Evolutionary conservation across 2,888 invertebrate species (phyloP).

Genomic region (Lasioglossum malachurum): DNA sequence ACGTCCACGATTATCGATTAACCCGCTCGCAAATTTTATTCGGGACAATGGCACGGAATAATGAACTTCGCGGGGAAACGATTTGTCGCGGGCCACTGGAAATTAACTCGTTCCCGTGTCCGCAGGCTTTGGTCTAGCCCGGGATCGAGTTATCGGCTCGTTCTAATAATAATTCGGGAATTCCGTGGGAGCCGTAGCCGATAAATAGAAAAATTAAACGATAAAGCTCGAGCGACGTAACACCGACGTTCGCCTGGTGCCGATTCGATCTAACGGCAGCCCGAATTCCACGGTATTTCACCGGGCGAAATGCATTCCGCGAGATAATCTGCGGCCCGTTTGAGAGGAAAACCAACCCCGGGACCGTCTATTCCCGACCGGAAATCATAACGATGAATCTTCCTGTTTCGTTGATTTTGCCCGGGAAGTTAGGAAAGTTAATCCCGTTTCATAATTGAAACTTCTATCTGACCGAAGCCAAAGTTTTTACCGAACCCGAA

Average conservation of each 20-base stretch:
- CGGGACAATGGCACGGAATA: constrained; percentile 40
- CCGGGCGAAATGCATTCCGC: constrained; percentile 27
- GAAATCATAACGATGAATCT: constrained; percentile 33
- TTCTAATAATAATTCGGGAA: constrained; percentile 11
- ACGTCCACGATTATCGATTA: constrained; percentile 62
- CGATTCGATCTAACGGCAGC: constrained; percentile 25
- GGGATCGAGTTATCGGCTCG: not conserved
- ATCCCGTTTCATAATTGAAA: constrained; percentile 46
- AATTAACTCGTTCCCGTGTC: constrained; percentile 15
- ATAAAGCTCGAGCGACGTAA: not conserved
- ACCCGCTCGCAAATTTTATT: constrained; percentile 53
- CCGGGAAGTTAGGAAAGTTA: constrained; percentile 38
- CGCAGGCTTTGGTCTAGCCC: not conserved
- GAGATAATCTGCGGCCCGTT: constrained; percentile 33
- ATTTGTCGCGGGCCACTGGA: not conserved
- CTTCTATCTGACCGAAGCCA: constrained; percentile 15
- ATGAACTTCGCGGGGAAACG: constrained; percentile 18
- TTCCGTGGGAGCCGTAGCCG: not conserved
- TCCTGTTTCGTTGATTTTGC: constrained; percentile 41
- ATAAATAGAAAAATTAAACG: constrained; percentile 4
- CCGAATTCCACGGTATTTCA: constrained; percentile 1
- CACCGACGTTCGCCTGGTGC: not conserved
- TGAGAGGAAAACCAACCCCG: constrained; percentile 34
- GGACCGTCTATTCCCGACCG: constrained; percentile 20
- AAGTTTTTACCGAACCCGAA: constrained; percentile 25